These are phyloP conservation scores for Tubulanus polymorphus DNA, from an alignment of 2,888 invertebrate species.

Conservation along the genomic window DNA sequence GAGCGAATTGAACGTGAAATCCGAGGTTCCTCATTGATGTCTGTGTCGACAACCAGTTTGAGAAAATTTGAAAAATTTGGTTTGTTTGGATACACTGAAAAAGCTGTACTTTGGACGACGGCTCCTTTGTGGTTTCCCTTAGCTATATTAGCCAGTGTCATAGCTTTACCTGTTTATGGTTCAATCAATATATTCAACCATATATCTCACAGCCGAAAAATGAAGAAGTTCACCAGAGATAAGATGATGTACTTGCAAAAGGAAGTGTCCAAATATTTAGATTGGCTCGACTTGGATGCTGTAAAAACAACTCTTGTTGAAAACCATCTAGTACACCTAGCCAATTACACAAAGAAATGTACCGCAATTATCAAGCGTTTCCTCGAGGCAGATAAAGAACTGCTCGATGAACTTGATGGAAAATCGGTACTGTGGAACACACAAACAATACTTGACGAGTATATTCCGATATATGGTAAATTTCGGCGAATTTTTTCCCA, in stretches of 20 bases:
- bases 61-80: too few relatives aligned
- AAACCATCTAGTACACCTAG: neutral
- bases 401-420: slow-evolving; percentile 27
- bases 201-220: neutral
- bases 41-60: too few relatives aligned
- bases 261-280: neutral
- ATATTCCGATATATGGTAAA: too few relatives aligned
- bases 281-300: neutral
- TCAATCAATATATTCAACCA: neutral
- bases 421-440: too few relatives aligned
- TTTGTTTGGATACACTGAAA: neutral
- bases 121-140: slow-evolving; percentile 5
- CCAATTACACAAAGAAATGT: slow-evolving; percentile 6
- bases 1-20: neutral
- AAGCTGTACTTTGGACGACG: neutral
- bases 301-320: neutral
- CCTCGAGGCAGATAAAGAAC: slow-evolving; percentile 31
- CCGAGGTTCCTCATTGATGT: neutral
- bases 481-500: too few relatives aligned
- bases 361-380: slow-evolving; percentile 36
- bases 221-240: neutral
- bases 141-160: neutral
- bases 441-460: too few relatives aligned
- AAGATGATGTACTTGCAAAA: neutral
- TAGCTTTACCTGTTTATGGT: slow-evolving; percentile 4